These are phyloP conservation scores for Teleogryllus occipitalis DNA, from an alignment of 1,140 invertebrate species.

Conservation along the genomic window DNA sequence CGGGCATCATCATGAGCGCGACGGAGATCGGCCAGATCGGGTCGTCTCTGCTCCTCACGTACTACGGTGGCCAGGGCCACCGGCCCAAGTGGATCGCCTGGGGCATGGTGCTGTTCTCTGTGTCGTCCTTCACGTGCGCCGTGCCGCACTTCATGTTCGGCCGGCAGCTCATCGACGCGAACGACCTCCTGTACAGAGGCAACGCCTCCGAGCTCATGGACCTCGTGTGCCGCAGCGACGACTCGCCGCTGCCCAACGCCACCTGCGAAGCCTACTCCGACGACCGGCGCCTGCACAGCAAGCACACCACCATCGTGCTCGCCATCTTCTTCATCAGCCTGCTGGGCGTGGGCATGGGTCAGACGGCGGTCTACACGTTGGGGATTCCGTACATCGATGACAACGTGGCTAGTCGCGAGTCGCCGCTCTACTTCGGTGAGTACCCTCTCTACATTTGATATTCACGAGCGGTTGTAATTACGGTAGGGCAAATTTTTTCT, in stretches of 20 bases:
- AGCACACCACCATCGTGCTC: slow-evolving; percentile 68
- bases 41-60: slow-evolving; percentile 79
- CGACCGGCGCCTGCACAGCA: slow-evolving; percentile 57
- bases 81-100: slow-evolving; percentile 93
- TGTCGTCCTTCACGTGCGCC: slow-evolving; percentile 79
- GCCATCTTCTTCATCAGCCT: slow-evolving; percentile 80
- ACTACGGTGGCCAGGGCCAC: slow-evolving; percentile 87
- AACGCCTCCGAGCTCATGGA: slow-evolving; percentile 33
- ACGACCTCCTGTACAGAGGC: slow-evolving; percentile 45
- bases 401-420: slow-evolving; percentile 84
- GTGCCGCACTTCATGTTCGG: slow-evolving; percentile 74
- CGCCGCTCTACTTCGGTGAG: slow-evolving; percentile 87
- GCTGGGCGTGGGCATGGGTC: slow-evolving; percentile 83
- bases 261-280: slow-evolving; percentile 30
- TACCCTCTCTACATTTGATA: slow-evolving; percentile 20
- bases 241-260: neutral
- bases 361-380: slow-evolving; percentile 86
- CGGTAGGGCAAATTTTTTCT: too few relatives aligned
- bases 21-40: slow-evolving; percentile 93
- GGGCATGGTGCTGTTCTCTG: slow-evolving; percentile 83
- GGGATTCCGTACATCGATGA: slow-evolving; percentile 92
- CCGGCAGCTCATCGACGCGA: slow-evolving; percentile 56
- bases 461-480: too few relatives aligned
- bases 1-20: slow-evolving; percentile 85
- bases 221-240: slow-evolving; percentile 30